Evolutionary conservation across 2,888 invertebrate genomes (phyloP).

Genomic region (Nasonia oneida): DNA sequence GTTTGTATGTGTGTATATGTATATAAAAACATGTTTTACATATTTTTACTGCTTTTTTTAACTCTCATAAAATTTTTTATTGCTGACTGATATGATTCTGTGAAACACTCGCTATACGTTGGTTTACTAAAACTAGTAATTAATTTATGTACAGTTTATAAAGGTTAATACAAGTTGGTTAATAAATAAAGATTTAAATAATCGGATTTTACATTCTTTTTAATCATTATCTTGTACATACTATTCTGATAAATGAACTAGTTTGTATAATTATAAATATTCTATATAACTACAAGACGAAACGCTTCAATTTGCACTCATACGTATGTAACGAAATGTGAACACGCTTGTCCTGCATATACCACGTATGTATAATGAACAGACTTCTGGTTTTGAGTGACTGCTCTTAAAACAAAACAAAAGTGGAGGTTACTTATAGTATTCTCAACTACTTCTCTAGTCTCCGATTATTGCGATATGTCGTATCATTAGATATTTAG

Average conservation of each 20-base stretch:
- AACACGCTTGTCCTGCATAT: neutral
- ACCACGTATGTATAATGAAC: neutral
- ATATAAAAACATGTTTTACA: neutral
- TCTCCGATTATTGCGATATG: neutral
- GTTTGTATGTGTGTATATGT: constrained; percentile 4
- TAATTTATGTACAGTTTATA: constrained; percentile 39
- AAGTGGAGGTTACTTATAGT: neutral
- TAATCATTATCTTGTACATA: neutral
- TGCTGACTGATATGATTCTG: constrained; percentile 24
- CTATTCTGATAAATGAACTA: too few relatives aligned
- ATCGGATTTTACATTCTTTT: neutral
- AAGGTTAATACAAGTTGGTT: constrained; percentile 9
- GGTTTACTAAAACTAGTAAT: constrained; percentile 14
- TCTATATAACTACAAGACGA: too few relatives aligned
- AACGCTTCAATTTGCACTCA: neutral
- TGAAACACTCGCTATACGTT: constrained; percentile 7
- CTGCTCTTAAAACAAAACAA: neutral
- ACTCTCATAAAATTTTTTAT: constrained; percentile 3
- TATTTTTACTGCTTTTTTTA: neutral
- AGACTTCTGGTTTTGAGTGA: neutral
- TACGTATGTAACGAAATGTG: neutral
- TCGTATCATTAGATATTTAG: neutral
- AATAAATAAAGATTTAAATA: neutral
- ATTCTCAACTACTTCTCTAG: neutral
- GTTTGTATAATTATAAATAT: too few relatives aligned